Evolutionary conservation across 2,113 vertebrate genomes (phyloP), one percentile per base, ranked within the genome.

Genomic region (Origma solitaria): DNA sequence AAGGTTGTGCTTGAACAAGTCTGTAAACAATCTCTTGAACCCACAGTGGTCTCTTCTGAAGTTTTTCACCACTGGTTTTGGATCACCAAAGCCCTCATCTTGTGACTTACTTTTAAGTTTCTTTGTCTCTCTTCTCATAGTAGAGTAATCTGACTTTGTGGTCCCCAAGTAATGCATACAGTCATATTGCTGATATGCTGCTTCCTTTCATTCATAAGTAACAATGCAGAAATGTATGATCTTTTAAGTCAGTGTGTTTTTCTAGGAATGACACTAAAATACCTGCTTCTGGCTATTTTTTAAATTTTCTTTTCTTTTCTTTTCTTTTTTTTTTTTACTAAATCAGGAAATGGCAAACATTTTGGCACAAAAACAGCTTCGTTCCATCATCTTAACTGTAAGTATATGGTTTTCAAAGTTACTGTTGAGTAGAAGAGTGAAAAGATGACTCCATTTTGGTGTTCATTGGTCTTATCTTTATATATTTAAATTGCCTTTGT

Each of bases 271-370:
- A 4, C 4, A 27, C 3, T 38, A 50, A 92, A 92, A 53, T 57
- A 82, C 6, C 13, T 45, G 22, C 58, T 73, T 90, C 60, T 90
- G 70, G 81, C 44, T 70, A 40, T 81, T 72, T 54, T 68, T 47
- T 76, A 50, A 7, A 5, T 58, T 47, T 81, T 19, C 2, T 27
- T 28, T 13, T 86, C 27, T 93, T 53, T 19, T 11, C 27, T 7
- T 94, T 45, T 94, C 50, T 60, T 82, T 78, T 61, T 1, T 56
- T 56, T 85, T 78, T 70, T 1, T 25, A 89, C 47, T 77, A 10
- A 45, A 90, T 53, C 91, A 99, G 99, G 99, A 99, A 98, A 99
- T 99, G 99, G 98, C 99, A 75, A 99, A 99, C 68, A 99, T 99
- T 95, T 97, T 99, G 86, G 99, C 99, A 71, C 99, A 99, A 98